Base-by-base conservation (phyloP, 2,113 vertebrate genomes). In the Pleuronectes platessa region DNA sequence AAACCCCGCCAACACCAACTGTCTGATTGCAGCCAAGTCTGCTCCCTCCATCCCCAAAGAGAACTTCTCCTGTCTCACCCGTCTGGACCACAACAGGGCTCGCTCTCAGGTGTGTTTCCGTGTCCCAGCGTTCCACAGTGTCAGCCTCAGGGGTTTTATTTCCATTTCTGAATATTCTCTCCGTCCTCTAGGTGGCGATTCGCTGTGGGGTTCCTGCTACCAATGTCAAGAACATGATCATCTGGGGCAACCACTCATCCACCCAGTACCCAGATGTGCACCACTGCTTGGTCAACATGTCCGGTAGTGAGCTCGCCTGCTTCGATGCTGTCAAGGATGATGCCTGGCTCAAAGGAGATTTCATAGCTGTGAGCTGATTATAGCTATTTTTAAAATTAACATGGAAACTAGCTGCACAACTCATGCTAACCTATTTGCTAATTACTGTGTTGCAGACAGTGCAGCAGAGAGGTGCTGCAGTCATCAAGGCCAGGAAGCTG, bases 181-280 rank as follows among this genome's bases (percentile, higher is more conserved):
- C 0, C 21, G 6, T 63, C 49, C 77, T 67, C 59, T 81, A 99
- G 98, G 95, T 99, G 93, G 97, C 97, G 67, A 91, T 97, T 87
- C 96, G 95, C 79, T 95, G 97, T 47, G 95, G 96, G 2, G 95
- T 98, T 69, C 90, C 95, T 64, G 93, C 96, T 49, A 94, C 94
- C 75, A 90, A 94, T 12, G 97, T 99, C 69, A 99, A 95, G 93
- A 98, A 99, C 21, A 96, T 98, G 63, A 98, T 98, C 78, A 99
- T 99, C 90, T 99, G 98, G 98, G 98, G 98, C 53, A 99, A 99
- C 90, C 98, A 99, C 92, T 99, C 97, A 15, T 99, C 97, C 42
- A 99, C 97, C 84, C 98, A 99, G 60, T 99, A 99, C 91, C 97
- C 98, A 21, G 98, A 99, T 85, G 96, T 97, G 66, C 96, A 95